phyloP scores from a whole-genome alignment of 2,888 invertebrate genomes.

The Fissipunctia ypsillon region DNA sequence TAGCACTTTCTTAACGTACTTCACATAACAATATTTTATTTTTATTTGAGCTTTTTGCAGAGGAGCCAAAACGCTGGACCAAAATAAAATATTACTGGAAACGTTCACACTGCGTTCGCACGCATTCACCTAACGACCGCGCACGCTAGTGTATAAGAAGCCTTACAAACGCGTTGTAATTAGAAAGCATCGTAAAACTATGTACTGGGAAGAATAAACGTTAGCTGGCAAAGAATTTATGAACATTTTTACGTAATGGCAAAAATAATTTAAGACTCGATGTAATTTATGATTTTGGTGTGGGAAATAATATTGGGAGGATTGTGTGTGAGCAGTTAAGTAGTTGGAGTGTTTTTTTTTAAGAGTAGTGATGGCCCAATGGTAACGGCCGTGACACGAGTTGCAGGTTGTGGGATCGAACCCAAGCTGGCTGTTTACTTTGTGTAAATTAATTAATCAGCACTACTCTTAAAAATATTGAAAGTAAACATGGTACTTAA shows the following conservation, averaged over 20 bases:
- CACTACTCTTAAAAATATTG: too few species aligned
- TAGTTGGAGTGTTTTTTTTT: too few species aligned
- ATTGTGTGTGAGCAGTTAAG: not conserved
- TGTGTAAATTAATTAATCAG: too few species aligned
- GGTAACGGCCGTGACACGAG: too few species aligned
- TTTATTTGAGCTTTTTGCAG: not conserved
- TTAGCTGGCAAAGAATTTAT: slow-evolving; percentile 53
- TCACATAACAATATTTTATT: not conserved
- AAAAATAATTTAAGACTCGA: slow-evolving; percentile 41
- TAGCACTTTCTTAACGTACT: not conserved
- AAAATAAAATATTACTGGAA: not conserved
- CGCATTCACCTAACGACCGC: too few species aligned
- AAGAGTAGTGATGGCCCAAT: too few species aligned
- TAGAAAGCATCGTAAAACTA: slow-evolving; percentile 66
- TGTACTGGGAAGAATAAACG: slow-evolving; percentile 53
- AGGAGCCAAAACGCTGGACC: not conserved
- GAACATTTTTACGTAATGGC: slow-evolving; percentile 47
- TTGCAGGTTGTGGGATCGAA: too few species aligned
- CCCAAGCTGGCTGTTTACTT: too few species aligned
- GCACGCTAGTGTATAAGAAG: not conserved
- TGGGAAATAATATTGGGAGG: slow-evolving; percentile 10
- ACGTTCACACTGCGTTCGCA: not conserved
- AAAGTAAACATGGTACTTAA: too few species aligned
- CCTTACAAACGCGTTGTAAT: slow-evolving; percentile 58
- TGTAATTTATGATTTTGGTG: slow-evolving; percentile 34